Conservation (phyloP, 2,888 invertebrate genomes). For the Gastracanthus pulcherrimus region DNA sequence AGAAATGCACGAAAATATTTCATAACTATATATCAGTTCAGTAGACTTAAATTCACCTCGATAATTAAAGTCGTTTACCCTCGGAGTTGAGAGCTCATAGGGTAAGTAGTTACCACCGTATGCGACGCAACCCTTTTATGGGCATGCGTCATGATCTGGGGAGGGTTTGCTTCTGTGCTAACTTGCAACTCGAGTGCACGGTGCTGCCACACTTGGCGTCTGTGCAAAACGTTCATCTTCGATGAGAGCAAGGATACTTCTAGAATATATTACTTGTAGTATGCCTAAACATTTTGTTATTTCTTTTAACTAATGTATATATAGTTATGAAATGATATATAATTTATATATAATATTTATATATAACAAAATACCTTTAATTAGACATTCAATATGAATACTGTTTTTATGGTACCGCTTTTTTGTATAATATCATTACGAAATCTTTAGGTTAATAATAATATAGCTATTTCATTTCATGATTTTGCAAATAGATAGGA, state of each 20-base stretch:
- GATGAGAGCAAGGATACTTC: neutral
- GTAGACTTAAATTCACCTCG: neutral
- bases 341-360: no score
- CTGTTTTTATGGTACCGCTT: no score
- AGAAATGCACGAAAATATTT: no score
- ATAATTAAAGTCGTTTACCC: slow-evolving; percentile 32
- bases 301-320: neutral
- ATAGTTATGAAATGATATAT: no score
- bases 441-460: no score
- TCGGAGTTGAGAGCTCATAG: slow-evolving; percentile 36
- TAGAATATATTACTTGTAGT: neutral
- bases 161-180: slow-evolving; percentile 53
- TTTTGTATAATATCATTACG: no score
- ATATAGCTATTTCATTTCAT: no score
- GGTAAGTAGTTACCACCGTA: slow-evolving; percentile 35
- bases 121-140: neutral
- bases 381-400: no score
- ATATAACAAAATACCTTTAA: no score
- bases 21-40: neutral
- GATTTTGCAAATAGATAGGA: no score
- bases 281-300: neutral
- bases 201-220: slow-evolving; percentile 51
- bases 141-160: slow-evolving; percentile 1
- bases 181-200: neutral
- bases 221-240: neutral